Evolutionary conservation across 2,113 vertebrate genomes (phyloP).

Genomic region (Cervus canadensis): DNA sequence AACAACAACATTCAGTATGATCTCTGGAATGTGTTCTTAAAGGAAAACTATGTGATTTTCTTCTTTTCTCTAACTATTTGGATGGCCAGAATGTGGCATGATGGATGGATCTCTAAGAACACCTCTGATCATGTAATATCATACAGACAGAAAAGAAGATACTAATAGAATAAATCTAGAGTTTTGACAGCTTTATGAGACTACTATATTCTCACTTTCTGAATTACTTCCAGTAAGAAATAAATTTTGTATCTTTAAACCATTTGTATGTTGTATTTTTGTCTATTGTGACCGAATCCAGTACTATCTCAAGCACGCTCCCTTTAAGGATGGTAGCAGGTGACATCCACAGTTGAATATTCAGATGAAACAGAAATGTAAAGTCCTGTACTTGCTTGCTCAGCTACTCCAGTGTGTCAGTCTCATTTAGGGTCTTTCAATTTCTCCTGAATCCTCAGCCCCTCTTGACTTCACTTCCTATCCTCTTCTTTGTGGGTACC

Average conservation of each 20-base stretch:
- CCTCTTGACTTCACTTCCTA: not conserved
- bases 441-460: not conserved
- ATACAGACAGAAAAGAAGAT: not conserved
- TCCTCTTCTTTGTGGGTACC: accelerated
- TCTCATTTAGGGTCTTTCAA: not conserved
- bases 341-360: not conserved
- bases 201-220: not conserved
- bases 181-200: not conserved
- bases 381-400: not conserved
- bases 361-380: not conserved
- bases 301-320: not conserved
- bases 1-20: not conserved
- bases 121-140: not conserved
- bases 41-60: not conserved
- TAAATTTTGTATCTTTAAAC: not conserved
- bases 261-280: not conserved
- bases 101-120: not conserved
- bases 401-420: not conserved
- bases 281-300: not conserved
- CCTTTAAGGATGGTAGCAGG: not conserved
- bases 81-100: not conserved
- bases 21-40: not conserved
- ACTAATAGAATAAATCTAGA: not conserved
- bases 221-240: not conserved
- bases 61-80: not conserved